Base-by-base conservation (phyloP, 2,797 vertebrate species). In the Anas acuta region DNA sequence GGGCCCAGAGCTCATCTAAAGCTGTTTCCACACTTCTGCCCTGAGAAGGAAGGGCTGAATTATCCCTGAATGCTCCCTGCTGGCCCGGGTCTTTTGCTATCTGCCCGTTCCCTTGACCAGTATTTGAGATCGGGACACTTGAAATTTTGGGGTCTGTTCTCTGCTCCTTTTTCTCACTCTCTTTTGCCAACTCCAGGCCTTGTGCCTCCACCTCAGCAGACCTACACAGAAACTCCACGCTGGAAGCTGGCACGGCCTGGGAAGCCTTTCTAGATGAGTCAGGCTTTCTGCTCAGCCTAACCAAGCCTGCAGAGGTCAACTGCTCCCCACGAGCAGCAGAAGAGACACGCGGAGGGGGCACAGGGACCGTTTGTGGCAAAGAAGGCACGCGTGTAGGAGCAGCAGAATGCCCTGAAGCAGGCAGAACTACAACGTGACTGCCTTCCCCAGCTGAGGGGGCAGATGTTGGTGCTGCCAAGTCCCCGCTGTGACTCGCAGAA, bases 1-100 rank as follows among this genome's bases (percentile, higher is more conserved):
- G 97, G 32, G 97, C 96, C 80, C 98, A 94, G 20, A 98, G 97
- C 74, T 98, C 98, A 85, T 98, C 97, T 86, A 98, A 95, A 7
- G 96, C 97, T 83, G 98, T 96, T 32, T 98, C 98, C 84, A 98
- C 76, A 12, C 92, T 97, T 97, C 96, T 72, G 97, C 93, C 10
- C 79, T 89, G 78, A 28, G 91, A 80, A 83, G 81, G 37, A 71
- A 72, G 37, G 17, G 30, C 33, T 82, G 78, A 69, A 56, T 7
- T 26, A 15, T 81, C 83, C 77, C 73, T 26, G 7, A 51, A 39
- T 5, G 5, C 11, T 65, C 70, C 81, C 82, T 60, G 75, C 61
- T 73, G 45, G 91, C 71, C 67, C 56, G 66, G 13, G 19, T 95
- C 83, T 76, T 90, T 69, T 73, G 62, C 23, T 23, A 28, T 21